Evolutionary conservation across 2,113 vertebrate species (phyloP), one percentile per base, ranked within the genome.

Genomic region (Castor canadensis): DNA sequence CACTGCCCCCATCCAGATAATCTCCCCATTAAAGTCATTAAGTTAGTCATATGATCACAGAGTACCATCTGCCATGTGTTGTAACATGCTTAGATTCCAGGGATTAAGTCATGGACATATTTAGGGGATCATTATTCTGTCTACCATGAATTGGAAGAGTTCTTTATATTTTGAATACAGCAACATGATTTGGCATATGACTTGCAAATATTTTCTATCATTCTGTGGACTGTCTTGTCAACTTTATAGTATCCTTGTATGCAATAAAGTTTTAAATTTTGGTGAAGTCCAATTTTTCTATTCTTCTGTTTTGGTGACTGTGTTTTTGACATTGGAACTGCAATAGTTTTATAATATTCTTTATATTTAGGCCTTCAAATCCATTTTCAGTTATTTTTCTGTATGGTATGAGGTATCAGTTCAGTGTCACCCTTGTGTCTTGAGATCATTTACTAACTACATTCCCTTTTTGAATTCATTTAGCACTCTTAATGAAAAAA

Each of bases 341-440:
- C 38, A 64, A 38, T 3, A 35, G 20, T 79, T 86, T 83, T 67
- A 43, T 43, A 69, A 32, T 40, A 67, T 85, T 38, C n/a, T 15
- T 40, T 52, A 38, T 12, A 47, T 67, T 52, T 77, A 67, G 7
- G 6, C 45, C 13, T 93, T 82, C 58, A 4, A 62, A 58, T 17
- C 9, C 16, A 58, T 62, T 79, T 66, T 32, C 32, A 82, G 28
- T 58, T 93, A 30, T 40, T 71, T 95, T 84, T 85, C 22, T 85
- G 13, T 56, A 28, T 8, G 30, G 40, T 72, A 9, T 82, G 60
- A 56, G 40, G 11, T 49, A 73, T 30, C 3, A 19, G 9, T 54
- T 15, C 49, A 73, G 11, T 56, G 26, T 89, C 19, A 73, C 9
- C 12, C 32, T 24, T 56, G 2, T 62, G 4, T 47, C 73, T 58